A percentile compares a stretch with the other conserved stretches of the same genome.
phyloP scores from a whole-genome alignment of 2,113 vertebrate genomes.

The Lophius piscatorius region DNA sequence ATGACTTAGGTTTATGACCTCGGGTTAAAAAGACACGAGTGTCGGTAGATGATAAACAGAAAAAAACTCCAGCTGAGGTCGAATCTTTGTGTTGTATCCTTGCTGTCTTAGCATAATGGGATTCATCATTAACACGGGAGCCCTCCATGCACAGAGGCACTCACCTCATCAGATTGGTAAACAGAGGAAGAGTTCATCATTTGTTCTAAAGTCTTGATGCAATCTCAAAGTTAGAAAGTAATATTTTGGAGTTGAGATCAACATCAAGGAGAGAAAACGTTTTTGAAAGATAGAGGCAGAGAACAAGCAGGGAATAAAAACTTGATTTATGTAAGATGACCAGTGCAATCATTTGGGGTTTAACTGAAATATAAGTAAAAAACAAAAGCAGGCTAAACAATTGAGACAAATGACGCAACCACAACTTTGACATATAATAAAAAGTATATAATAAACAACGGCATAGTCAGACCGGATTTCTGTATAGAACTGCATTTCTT shows the following conservation, averaged over 20 bases:
- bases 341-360: conserved; percentile 39
- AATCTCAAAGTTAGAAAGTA: conserved; percentile 36
- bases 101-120: conserved; percentile 60
- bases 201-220: conserved; percentile 28
- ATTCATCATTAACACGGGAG: conserved; percentile 72
- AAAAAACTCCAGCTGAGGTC: conserved; percentile 33
- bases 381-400: no score
- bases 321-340: conserved; percentile 26
- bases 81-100: conserved; percentile 56
- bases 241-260: conserved; percentile 31
- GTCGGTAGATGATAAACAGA: conserved; percentile 71
- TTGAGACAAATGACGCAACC: no score
- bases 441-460: no score
- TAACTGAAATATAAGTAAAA: conserved; percentile 3
- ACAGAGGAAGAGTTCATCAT: conserved; percentile 46
- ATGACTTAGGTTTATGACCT: conserved; percentile 3
- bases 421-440: no score
- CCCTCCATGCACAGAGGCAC: conserved; percentile 22
- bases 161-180: conserved; percentile 34
- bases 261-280: conserved; percentile 14
- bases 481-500: no score
- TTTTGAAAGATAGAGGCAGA: conserved; percentile 45
- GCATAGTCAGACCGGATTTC: no score
- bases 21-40: conserved; percentile 11
- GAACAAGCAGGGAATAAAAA: background rate